Evolutionary conservation across 2,113 vertebrate genomes (phyloP), one percentile per base, ranked within the genome.

Genomic region (Melanerpes formicivorus): DNA sequence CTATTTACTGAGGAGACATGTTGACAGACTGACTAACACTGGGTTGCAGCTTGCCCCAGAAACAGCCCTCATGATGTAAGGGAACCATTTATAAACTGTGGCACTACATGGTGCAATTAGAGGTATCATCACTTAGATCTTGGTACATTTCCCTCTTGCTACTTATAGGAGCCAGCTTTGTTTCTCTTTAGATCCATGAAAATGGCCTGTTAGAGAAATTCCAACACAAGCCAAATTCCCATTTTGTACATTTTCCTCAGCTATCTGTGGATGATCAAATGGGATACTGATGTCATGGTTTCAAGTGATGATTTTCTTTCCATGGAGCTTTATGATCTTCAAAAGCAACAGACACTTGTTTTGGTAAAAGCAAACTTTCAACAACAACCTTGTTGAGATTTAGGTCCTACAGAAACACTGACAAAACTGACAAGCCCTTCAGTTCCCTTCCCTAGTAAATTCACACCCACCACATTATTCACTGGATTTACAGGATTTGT

Each of bases 381-480:
- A 44, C 55, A 73, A 59, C 0, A 1, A 32, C 18, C 6, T 26
- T 3, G 3, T 7, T 87, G 60, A 74, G 56, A 77, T 8, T 90
- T 88, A 77, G 93, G 65, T 80, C 72, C 67, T 65, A 54, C 4
- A 95, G 77, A 84, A 91, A 77, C 50, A 59, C 34, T 54, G 65
- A 18, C 22, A 75, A 66, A 71, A 55, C 44, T 80, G 71, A 82
- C 9, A 30, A 19, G 72, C 14, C 27, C 77, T 56, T 70, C n/a
- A 34, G 25, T 37, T 91, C 81, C 66, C n/a, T 80, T 79, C 75
- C 71, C 56, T 29, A 80, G 75, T 76, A 95, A 96, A 93, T 80
- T 69, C 84, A 90, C 3, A 9, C 80, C 79, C 18, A 37, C 65
- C 62, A 69, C 6, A 7, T 70, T 60, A 89, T 90, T 82, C 42